Conservation (phyloP, 1,140 invertebrate species). For the Ceratitis capitata region DNA sequence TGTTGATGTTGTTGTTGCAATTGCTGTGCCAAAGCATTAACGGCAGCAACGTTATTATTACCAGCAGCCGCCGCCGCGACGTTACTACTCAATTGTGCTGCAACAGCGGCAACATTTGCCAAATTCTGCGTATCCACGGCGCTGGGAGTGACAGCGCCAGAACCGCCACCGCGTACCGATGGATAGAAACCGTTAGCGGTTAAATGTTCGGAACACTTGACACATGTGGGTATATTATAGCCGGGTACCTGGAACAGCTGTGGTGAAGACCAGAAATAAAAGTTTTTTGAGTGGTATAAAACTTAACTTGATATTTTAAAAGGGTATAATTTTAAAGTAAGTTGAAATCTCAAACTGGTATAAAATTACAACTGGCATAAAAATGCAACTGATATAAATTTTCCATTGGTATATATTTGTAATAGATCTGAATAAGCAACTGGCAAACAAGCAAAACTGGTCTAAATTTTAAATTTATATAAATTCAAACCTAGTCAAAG, state of each 20-base stretch:
- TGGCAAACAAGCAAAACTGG: background rate
- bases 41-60: constrained; percentile 20
- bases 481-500: too few relatives aligned
- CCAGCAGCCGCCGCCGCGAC: constrained; percentile 39
- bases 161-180: constrained; percentile 48
- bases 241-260: constrained; percentile 65
- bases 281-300: background rate
- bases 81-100: constrained; percentile 44
- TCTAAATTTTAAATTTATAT: background rate
- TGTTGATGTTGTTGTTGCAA: constrained; percentile 48
- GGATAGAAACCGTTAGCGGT: constrained; percentile 64
- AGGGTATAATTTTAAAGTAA: too few relatives aligned
- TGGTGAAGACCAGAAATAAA: constrained; percentile 31
- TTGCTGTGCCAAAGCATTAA: constrained; percentile 41
- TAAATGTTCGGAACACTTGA: constrained; percentile 64
- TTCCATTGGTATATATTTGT: too few relatives aligned
- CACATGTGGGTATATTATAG: constrained; percentile 65
- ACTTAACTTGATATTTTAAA: background rate
- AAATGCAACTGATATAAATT: too few relatives aligned
- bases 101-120: constrained; percentile 41
- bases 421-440: too few relatives aligned
- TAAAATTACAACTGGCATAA: too few relatives aligned
- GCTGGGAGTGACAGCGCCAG: background rate
- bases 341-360: too few relatives aligned
- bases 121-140: constrained; percentile 38